phyloP scores from a whole-genome alignment of 1,140 invertebrate genomes.

The Calliphora vicina region DNA sequence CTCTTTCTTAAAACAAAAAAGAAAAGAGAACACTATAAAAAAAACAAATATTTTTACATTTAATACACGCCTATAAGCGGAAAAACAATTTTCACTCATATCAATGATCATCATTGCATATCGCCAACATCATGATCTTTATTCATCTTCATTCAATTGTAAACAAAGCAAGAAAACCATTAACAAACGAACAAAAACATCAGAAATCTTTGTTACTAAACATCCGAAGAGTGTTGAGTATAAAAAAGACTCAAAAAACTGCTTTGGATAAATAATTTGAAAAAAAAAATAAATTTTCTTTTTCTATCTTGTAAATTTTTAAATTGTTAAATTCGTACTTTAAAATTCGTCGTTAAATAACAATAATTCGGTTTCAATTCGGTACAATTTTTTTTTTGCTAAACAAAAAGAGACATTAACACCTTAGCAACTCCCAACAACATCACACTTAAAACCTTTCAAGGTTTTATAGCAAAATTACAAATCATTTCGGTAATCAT shows the following conservation, averaged over 20 bases:
- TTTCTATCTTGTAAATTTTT: too few species aligned
- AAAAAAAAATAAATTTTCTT: neutral
- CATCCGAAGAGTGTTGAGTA: constrained; percentile 29
- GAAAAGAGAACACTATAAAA: neutral
- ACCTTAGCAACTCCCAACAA: neutral
- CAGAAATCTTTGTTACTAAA: neutral
- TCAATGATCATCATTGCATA: neutral
- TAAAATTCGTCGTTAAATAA: neutral
- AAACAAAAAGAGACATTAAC: neutral
- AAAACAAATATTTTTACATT: too few species aligned
- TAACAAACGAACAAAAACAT: neutral
- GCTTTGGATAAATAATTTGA: constrained; percentile 11
- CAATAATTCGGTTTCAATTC: neutral
- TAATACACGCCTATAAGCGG: too few species aligned
- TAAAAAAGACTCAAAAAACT: constrained; percentile 31
- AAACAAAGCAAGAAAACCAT: constrained; percentile 16
- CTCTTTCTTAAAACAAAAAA: neutral
- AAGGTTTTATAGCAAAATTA: neutral
- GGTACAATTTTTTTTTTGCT: neutral
- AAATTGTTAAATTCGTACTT: neutral
- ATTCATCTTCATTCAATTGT: neutral
- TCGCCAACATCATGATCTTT: neutral
- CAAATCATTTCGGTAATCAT: neutral
- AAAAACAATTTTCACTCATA: neutral
- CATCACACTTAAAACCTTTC: neutral